These are phyloP conservation scores for Phaonia tiefii DNA, from an alignment of 2,888 invertebrate genomes.

Conservation along the genomic window DNA sequence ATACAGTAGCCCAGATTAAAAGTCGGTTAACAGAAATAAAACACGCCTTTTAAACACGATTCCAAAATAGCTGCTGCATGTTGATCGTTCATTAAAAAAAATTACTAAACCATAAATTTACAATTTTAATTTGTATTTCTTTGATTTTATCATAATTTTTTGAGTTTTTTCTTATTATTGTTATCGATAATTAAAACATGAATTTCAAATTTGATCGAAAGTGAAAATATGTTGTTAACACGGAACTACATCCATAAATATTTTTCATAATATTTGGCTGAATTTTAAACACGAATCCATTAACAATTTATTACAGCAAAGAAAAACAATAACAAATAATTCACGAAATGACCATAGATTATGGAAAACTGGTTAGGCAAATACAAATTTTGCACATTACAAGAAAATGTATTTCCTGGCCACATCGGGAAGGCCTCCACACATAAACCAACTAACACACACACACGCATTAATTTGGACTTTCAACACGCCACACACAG, in stretches of 20 bases:
- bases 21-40: neutral
- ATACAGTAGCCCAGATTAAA: slow-evolving; percentile 2
- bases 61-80: slow-evolving; percentile 31
- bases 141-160: slow-evolving; percentile 24
- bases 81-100: slow-evolving; percentile 1
- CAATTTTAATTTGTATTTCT: slow-evolving; percentile 33
- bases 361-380: slow-evolving; percentile 48
- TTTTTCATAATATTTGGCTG: slow-evolving; percentile 22
- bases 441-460: neutral
- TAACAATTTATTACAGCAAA: slow-evolving; percentile 15
- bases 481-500: neutral
- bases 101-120: slow-evolving; percentile 23
- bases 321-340: too few species aligned
- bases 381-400: neutral
- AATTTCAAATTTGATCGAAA: slow-evolving; percentile 32
- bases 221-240: slow-evolving; percentile 7
- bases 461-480: neutral
- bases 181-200: slow-evolving; percentile 41
- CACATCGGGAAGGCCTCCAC: too few species aligned
- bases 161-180: too few species aligned
- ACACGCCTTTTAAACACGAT: slow-evolving; percentile 15
- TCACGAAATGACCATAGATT: slow-evolving; percentile 1
- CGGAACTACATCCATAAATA: slow-evolving; percentile 55
- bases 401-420: slow-evolving; percentile 55
- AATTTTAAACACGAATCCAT: slow-evolving; percentile 6